These are phyloP conservation scores for Hyles vespertilio DNA, from an alignment of 1,140 invertebrate genomes.

Conservation along the genomic window DNA sequence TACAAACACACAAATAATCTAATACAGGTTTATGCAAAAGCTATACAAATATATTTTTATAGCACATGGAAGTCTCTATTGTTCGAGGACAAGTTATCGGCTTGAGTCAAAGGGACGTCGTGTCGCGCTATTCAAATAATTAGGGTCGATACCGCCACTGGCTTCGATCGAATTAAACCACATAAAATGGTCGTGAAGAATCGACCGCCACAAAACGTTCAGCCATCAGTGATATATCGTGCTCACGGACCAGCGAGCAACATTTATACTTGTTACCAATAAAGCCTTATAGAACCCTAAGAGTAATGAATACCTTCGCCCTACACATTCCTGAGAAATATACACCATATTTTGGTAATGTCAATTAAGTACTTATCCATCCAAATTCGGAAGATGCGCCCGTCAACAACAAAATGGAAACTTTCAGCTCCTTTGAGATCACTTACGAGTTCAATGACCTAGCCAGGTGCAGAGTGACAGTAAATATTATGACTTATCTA, in stretches of 20 bases:
- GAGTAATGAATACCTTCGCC: conserved; percentile 25
- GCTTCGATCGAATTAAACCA: conserved; percentile 64
- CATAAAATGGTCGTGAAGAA: conserved; percentile 54
- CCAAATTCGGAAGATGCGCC: conserved; percentile 28
- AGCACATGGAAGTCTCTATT: conserved; percentile 13
- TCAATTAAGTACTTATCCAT: conserved; percentile 29
- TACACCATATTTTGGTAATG: conserved; percentile 22
- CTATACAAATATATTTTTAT: conserved; percentile 1
- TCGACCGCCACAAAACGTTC: conserved; percentile 40
- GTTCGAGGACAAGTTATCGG: conserved; percentile 44
- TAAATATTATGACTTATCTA: conserved; percentile 64
- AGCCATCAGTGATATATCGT: conserved; percentile 43
- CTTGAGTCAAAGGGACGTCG: conserved; percentile 56
- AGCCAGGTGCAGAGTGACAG: conserved; percentile 58
- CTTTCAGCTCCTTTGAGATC: conserved; percentile 22
- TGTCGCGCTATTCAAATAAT: conserved; percentile 68
- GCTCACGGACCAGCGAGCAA: conserved; percentile 21
- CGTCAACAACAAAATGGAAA: conserved; percentile 40
- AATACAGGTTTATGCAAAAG: too few species aligned
- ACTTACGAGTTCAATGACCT: conserved; percentile 43
- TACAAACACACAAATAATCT: too few species aligned
- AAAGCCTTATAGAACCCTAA: conserved; percentile 46
- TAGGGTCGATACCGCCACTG: conserved; percentile 55
- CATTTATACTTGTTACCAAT: conserved; percentile 37
- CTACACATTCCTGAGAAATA: conserved; percentile 10